Evolutionary conservation across 2,888 invertebrate species (phyloP), one percentile per base, ranked within the genome.

Genomic region (Trichogramma evanescens): DNA sequence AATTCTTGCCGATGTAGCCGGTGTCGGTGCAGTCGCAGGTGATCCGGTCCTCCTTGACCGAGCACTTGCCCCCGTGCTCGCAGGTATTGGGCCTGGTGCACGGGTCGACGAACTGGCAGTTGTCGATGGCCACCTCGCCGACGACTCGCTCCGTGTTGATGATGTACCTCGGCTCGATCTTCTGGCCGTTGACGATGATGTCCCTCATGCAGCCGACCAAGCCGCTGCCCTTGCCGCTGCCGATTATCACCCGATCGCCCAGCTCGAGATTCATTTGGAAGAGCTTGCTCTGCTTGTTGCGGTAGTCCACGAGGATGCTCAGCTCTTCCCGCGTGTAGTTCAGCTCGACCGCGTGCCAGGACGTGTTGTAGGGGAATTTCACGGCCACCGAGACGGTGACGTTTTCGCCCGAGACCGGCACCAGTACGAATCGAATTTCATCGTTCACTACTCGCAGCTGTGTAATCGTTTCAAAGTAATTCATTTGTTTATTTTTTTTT

Each of bases 131-230:
- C 8, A 94, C 92, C 78, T 93, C 92, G 4, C 93, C 93, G 0
- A 92, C 89, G 1, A 90, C 89, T 65, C 91, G 82, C 70, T 91
- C 88, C 4, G 91, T 90, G 74, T 91, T 89, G 66, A 91, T 86
- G 55, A 93, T 87, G 69, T 84, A 85, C 66, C 90, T 80, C 0
- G 95, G 90, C 73, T 95, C 93, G 66, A 94, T 85, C 55, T 86
- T 81, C 63, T 86, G 82, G 8, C 88, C 88, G 73, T 95, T 94
- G 62, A 95, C 89, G 74, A 86, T 84, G 63, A 95, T 88, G 71
- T 93, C 91, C 66, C 93, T 84, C 84, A 95, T 91, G 74, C 96
- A 96, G 40, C 96, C 96, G 54, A 94, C 91, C 57, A 95, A 81
- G 4, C 95, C 74, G 51, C 75, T 85, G 75, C 88, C 86, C 13